Percentiles rank a stretch among this genome's conserved stretches.
Conservation (phyloP, 2,113 vertebrate genomes). For the Caranx melampygus region DNA sequence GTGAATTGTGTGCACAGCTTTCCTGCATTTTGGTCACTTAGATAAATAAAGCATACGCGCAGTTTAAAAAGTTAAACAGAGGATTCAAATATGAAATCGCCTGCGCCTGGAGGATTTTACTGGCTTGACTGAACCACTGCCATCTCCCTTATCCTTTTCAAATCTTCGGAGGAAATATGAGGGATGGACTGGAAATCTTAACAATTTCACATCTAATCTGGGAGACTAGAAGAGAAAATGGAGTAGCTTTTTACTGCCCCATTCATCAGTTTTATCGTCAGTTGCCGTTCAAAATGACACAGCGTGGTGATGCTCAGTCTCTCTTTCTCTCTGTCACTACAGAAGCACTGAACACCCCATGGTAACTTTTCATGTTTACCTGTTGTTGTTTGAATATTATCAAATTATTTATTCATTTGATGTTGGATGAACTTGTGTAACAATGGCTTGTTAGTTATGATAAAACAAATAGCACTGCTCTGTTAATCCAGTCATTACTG, state of each 20-base stretch:
- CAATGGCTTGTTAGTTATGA: not conserved
- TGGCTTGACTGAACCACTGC: slow-evolving; percentile 47
- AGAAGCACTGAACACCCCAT: not conserved
- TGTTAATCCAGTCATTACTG: not conserved
- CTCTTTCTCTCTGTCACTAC: not conserved
- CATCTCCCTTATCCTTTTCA: slow-evolving; percentile 54
- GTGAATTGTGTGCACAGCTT: slow-evolving; percentile 55
- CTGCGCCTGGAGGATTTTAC: slow-evolving; percentile 28
- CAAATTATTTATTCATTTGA: not conserved
- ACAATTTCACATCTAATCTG: slow-evolving; percentile 32
- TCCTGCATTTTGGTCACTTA: slow-evolving; percentile 48
- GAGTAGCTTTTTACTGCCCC: not conserved
- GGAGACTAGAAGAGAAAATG: not conserved
- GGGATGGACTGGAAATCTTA: slow-evolving; percentile 32
- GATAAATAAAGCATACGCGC: slow-evolving; percentile 41
- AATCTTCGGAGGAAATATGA: slow-evolving; percentile 61
- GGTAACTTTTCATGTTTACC: no score
- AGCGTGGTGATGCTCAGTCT: no score
- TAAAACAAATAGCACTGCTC: not conserved
- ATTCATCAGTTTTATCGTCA: slow-evolving; percentile 7
- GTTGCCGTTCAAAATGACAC: not conserved
- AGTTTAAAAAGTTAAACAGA: slow-evolving; percentile 31
- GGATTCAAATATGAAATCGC: slow-evolving; percentile 51
- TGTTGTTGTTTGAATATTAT: not conserved
- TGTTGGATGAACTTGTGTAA: not conserved